Percentiles rank a stretch among this genome's conserved stretches.
Evolutionary conservation across 2,113 vertebrate genomes (phyloP).

Genomic region (Nerophis lumbriciformis): DNA sequence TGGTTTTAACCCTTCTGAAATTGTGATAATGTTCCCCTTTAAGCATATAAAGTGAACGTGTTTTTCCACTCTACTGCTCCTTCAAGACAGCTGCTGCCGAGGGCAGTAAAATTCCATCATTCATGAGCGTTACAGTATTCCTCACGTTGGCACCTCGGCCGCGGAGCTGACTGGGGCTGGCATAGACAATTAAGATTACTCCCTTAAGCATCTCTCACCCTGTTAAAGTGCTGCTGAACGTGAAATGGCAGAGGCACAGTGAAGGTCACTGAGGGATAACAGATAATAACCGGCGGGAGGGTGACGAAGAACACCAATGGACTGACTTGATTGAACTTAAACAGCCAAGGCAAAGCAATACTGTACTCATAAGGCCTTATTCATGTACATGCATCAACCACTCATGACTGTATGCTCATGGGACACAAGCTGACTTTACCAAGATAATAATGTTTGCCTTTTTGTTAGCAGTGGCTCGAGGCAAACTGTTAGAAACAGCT

Average conservation of each 20-base stretch:
- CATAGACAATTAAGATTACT: conserved; percentile 31
- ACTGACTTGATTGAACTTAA: conserved; percentile 8
- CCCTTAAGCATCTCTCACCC: conserved; percentile 26
- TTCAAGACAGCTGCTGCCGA: conserved; percentile 10
- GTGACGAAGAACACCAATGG: conserved; percentile 12
- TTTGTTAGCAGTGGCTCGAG: no score
- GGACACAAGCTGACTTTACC: not conserved
- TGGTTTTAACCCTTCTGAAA: no score
- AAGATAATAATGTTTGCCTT: not conserved
- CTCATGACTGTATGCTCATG: not conserved
- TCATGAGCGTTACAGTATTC: conserved; percentile 42
- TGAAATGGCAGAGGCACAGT: conserved; percentile 49
- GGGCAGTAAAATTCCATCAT: conserved; percentile 45
- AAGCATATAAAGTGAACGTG: no score
- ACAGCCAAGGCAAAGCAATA: not conserved
- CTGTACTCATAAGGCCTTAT: not conserved
- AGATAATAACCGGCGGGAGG: conserved; percentile 10
- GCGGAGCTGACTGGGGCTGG: conserved; percentile 27
- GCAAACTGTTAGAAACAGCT: no score
- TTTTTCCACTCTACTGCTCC: no score
- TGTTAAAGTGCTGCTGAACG: conserved; percentile 38
- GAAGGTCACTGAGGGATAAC: conserved; percentile 46
- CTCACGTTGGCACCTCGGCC: conserved; percentile 37
- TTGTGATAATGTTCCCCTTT: no score
- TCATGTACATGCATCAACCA: conserved; percentile 1